Percentiles rank a stretch among this genome's conserved stretches.
Conservation (phyloP, 2,888 invertebrate species). For the Conops quadrifasciatus region DNA sequence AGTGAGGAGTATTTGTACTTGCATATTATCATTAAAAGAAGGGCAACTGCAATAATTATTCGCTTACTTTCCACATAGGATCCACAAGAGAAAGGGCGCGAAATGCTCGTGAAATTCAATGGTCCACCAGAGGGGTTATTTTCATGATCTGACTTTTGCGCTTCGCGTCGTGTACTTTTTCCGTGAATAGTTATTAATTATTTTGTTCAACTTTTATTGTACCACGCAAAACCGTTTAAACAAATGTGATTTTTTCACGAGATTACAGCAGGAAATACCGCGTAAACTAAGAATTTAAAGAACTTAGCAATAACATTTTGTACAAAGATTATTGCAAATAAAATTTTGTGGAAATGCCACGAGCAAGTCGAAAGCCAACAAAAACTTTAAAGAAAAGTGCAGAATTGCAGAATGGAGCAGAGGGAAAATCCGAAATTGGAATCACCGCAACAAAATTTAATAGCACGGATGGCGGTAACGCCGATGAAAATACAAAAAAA, state of each 20-base stretch:
- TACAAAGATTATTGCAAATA: neutral
- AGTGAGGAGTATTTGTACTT: too few species aligned
- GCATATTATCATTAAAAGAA: too few species aligned
- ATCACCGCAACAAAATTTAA: neutral
- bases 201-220: neutral
- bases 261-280: neutral
- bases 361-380: constrained; percentile 43
- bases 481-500: neutral
- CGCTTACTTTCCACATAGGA: constrained; percentile 2
- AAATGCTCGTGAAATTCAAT: neutral
- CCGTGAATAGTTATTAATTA: neutral
- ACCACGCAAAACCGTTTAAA: neutral
- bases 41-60: too few species aligned
- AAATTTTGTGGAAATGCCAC: constrained; percentile 48
- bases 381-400: constrained; percentile 39
- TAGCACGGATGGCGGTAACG: constrained; percentile 27
- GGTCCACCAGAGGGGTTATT: neutral
- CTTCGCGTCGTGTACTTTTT: constrained; percentile 2
- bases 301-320: neutral
- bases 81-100: constrained; percentile 22
- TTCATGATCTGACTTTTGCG: constrained; percentile 2
- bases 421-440: neutral
- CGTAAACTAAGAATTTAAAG: neutral
- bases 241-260: too few species aligned
- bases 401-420: constrained; percentile 26